A percentile compares a stretch with the other conserved stretches of the same genome.
Evolutionary conservation across 2,888 invertebrate genomes (phyloP).

Genomic region (Sinohyriopsis cumingii): DNA sequence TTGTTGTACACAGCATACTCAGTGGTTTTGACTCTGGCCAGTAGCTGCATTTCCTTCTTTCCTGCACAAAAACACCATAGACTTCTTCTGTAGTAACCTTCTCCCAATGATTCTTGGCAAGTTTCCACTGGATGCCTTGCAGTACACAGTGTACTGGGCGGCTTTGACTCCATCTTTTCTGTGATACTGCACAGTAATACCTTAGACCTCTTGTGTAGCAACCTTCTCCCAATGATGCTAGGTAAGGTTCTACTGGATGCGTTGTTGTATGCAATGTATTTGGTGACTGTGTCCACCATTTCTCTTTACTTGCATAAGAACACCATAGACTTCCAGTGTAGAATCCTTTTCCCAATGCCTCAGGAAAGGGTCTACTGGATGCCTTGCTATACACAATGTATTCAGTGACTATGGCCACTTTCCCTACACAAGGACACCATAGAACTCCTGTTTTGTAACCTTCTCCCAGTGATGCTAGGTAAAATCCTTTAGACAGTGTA

Average conservation of each 20-base stretch:
- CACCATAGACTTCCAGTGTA: neutral
- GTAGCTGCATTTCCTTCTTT: constrained; percentile 82
- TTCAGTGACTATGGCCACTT: constrained; percentile 88
- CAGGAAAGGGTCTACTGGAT: constrained; percentile 94
- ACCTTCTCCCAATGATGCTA: constrained; percentile 75
- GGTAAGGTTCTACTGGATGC: constrained; percentile 97
- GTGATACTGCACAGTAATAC: neutral
- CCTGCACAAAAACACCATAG: constrained; percentile 94
- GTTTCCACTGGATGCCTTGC: constrained; percentile 3
- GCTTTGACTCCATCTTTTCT: neutral
- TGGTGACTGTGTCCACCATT: constrained; percentile 90
- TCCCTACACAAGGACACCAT: constrained; percentile 95
- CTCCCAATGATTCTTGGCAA: constrained; percentile 90
- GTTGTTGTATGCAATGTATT: constrained; percentile 83
- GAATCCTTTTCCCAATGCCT: constrained; percentile 70
- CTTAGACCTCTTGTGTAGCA: neutral
- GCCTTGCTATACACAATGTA: constrained; percentile 87
- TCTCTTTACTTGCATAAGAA: constrained; percentile 78
- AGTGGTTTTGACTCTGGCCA: constrained; percentile 93
- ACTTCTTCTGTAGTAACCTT: constrained; percentile 94
- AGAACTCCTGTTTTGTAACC: constrained; percentile 93
- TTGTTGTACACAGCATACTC: constrained; percentile 83
- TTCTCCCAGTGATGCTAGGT: constrained; percentile 92
- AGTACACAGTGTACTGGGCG: neutral
- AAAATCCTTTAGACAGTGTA: constrained; percentile 19